These are phyloP conservation scores for Anticlea derivata DNA, from an alignment of 2,888 invertebrate species.

Conservation along the genomic window DNA sequence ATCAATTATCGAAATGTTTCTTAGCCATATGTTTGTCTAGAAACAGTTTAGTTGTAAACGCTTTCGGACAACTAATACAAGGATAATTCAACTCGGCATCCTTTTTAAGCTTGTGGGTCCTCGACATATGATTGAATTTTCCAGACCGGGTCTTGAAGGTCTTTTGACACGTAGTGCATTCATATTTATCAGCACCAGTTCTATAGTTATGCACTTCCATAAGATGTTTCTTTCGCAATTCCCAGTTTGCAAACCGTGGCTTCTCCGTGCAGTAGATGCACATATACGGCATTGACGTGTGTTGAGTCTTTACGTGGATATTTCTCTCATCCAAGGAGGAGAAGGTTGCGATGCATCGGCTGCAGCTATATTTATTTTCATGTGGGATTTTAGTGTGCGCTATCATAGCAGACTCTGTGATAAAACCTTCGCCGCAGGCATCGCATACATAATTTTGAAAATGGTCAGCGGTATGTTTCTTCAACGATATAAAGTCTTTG, in stretches of 20 bases:
- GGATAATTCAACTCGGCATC: constrained; percentile 72
- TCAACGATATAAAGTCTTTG: constrained; percentile 71
- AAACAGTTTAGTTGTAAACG: constrained; percentile 80
- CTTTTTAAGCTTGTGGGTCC: constrained; percentile 72
- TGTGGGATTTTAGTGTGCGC: constrained; percentile 76
- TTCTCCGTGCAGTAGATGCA: constrained; percentile 74
- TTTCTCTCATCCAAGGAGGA: constrained; percentile 69
- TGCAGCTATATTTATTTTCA: constrained; percentile 74
- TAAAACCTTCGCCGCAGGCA: constrained; percentile 76
- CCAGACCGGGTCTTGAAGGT: constrained; percentile 74
- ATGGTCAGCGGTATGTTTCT: constrained; percentile 72
- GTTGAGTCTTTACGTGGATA: constrained; percentile 71
- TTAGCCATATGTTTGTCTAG: constrained; percentile 81
- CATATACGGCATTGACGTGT: constrained; percentile 71
- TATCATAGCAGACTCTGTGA: constrained; percentile 74
- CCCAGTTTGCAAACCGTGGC: constrained; percentile 76
- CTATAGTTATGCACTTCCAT: constrained; percentile 74
- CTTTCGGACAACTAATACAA: constrained; percentile 78
- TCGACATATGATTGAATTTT: constrained; percentile 76
- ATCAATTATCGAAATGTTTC: constrained; percentile 75
- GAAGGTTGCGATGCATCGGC: constrained; percentile 72
- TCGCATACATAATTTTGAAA: constrained; percentile 78
- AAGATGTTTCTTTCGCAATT: constrained; percentile 68
- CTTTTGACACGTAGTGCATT: constrained; percentile 72
- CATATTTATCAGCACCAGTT: constrained; percentile 71